phyloP scores from a whole-genome alignment of 2,797 vertebrate genomes.

The Sparidentex hasta region DNA sequence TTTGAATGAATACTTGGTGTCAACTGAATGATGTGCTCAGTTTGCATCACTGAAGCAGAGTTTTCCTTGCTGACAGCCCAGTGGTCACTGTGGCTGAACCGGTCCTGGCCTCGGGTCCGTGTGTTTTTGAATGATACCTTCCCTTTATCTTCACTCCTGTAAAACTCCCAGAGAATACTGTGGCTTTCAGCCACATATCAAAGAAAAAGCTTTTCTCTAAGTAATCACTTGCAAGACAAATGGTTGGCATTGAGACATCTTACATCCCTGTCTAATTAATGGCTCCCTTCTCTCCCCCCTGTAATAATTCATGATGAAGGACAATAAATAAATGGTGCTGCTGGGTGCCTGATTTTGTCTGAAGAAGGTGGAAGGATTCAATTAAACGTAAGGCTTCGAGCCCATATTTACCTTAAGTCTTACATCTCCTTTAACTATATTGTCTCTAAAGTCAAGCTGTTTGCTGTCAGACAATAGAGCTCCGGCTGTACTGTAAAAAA shows the following conservation, averaged over 20 bases:
- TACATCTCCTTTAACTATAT: constrained; percentile 27
- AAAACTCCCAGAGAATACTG: constrained; percentile 43
- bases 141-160: constrained; percentile 50
- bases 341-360: constrained; percentile 51
- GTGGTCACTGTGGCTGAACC: background rate
- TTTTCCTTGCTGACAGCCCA: constrained; percentile 3
- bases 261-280: constrained; percentile 82
- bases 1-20: background rate
- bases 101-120: constrained; percentile 25
- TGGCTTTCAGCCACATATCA: constrained; percentile 66
- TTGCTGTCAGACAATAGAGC: constrained; percentile 4
- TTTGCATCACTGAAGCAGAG: constrained; percentile 14
- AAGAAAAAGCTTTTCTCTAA: constrained; percentile 71
- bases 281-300: constrained; percentile 56
- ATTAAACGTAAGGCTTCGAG: constrained; percentile 54
- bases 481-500: constrained; percentile 5
- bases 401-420: constrained; percentile 47
- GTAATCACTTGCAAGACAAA: constrained; percentile 82
- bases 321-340: constrained; percentile 76
- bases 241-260: constrained; percentile 81
- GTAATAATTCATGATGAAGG: constrained; percentile 80
- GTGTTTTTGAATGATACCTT: constrained; percentile 40
- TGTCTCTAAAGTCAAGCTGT: constrained; percentile 18
- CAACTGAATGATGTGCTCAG: background rate
- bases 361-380: constrained; percentile 53